Base-by-base conservation (phyloP, 2,888 invertebrate genomes). In the Hemicrepidius hirtus region DNA sequence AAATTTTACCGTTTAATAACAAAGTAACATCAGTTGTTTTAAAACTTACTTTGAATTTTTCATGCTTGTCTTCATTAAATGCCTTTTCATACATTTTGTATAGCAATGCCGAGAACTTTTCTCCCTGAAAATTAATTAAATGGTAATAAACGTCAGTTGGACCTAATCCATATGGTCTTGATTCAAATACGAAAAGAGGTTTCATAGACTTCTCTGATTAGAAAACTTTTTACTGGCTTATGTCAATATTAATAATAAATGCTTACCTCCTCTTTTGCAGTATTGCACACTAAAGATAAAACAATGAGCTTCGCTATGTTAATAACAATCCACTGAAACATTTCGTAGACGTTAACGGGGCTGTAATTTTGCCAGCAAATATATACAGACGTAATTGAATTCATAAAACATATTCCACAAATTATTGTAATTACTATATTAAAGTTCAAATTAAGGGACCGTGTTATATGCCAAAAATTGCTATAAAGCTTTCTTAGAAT, bases 221-320 rank as follows among this genome's bases (percentile, higher is more conserved):
- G n/a, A n/a, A n/a, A n/a, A n/a, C n/a, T n/a, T n/a, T n/a, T n/a
- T n/a, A n/a, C n/a, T n/a, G n/a, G n/a, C n/a, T n/a, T n/a, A n/a
- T n/a, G n/a, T n/a, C n/a, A n/a, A n/a, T n/a, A n/a, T n/a, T n/a
- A 6, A 24, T 55, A 24, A 24, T 9, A 55, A n/a, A 28, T 55
- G n/a, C 55, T 55, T 24, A 55, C 55, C 32, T 55, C 32, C 9
- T 55, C 12, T 13, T 32, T 24, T 55, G 55, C 18, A 13, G 21
- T 28, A 28, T 55, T 21, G n/a, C 55, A 55, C n/a, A 55, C 24
- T n/a, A 32, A 1, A 5, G 55, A 55, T 9, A 55, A 28, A 16
- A 32, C 6, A 5, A 55, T 1, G 9, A 55, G 16, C n/a, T 32
- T 55, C n/a, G 7, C 3, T 32, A 55, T 3, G 28, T 32, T n/a